These are phyloP conservation scores for Halyomorpha halys DNA, from an alignment of 1,140 invertebrate genomes.

Conservation along the genomic window DNA sequence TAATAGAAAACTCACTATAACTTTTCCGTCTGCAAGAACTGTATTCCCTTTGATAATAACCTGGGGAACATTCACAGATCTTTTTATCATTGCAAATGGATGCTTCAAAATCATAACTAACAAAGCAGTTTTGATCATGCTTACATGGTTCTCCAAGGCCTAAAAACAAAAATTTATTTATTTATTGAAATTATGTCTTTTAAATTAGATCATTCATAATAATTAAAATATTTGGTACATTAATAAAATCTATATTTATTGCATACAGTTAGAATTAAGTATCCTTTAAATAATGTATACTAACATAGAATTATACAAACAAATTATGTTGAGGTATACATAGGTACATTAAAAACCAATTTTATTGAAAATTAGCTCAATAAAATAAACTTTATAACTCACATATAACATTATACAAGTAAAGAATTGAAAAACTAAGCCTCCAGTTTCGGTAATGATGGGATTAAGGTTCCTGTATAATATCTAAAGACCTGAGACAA, in stretches of 20 bases:
- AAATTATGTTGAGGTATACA: too few relatives aligned
- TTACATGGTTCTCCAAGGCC: conserved; percentile 29
- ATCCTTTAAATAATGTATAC: too few relatives aligned
- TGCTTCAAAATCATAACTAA: conserved; percentile 31
- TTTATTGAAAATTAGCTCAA: too few relatives aligned
- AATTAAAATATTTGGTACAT: neutral
- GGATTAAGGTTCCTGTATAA: neutral
- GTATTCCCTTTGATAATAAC: conserved; percentile 36
- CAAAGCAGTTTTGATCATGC: conserved; percentile 32
- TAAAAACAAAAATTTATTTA: conserved; percentile 23
- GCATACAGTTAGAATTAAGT: too few relatives aligned
- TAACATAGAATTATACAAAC: too few relatives aligned
- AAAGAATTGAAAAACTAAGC: too few relatives aligned
- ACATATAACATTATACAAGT: too few relatives aligned
- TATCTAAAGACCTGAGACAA: neutral
- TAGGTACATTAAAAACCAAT: too few relatives aligned
- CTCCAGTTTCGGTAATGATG: too few relatives aligned
- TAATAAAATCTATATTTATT: neutral
- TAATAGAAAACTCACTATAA: conserved; percentile 28
- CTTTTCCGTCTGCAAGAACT: conserved; percentile 32
- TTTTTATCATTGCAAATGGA: conserved; percentile 28
- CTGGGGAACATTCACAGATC: conserved; percentile 31
- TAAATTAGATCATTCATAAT: neutral
- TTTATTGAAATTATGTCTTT: neutral
- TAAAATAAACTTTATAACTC: too few relatives aligned